Base-by-base conservation (phyloP, 1,140 invertebrate genomes). In the Drosophila hydei region DNA sequence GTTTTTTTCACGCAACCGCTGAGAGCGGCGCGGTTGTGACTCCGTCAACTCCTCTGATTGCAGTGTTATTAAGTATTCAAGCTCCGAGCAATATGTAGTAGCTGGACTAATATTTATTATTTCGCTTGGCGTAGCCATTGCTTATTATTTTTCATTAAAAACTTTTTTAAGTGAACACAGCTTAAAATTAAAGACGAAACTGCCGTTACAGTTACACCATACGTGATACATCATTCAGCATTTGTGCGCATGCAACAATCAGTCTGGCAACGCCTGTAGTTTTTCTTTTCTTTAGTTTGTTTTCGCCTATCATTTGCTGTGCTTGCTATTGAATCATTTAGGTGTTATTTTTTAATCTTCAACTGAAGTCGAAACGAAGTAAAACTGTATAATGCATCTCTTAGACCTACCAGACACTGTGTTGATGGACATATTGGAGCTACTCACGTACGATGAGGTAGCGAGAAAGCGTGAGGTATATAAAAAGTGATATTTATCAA, bases 391-490 rank as follows among this genome's bases (percentile, higher is more conserved):
- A 14, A 93, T 94, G 91, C 91, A 93, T 91, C 85, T 94, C 52
- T 55, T 94, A 11, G 90, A 94, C 74, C 92, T 97, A 33, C 96
- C 96, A 25, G 94, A 96, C 77, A 94, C 96, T 70, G 94, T 96
- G 33, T 75, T 97, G 7, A 96, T 97, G 84, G 94, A 95, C 51
- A 95, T 97, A 72, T 92, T 97, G 27, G 95, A 95, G 25, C 95
- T 94, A 92, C 92, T 97, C 30, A 92, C 94, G 0, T 97, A 95
- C 90, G 96, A 97, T 92, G 95, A 97, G 93, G 95, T 97, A 52
- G 95, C 96, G 62, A 95, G 94, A 92, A 94, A 94, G 84, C 94
- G 96, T 93, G 91, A 96, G 84, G 96, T 97, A 94, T 95, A 95
- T 92, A 45, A 43, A 40, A 12, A 33, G n/a, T 42, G 5, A 9